Conservation (phyloP, 2,888 invertebrate species). For the Meteorus colon region DNA sequence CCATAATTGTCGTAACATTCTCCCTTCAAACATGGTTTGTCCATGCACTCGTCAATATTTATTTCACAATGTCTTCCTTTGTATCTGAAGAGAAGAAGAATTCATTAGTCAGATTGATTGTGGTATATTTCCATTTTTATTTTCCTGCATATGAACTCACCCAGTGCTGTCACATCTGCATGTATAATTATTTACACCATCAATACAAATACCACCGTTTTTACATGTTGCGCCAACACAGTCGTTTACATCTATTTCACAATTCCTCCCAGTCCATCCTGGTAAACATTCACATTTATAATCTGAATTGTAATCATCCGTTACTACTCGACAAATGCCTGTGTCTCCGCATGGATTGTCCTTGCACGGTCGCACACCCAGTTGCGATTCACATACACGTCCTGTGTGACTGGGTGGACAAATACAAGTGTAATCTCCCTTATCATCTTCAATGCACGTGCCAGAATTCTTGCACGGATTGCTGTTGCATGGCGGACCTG, state of each 20-base stretch:
- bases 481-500: slow-evolving; percentile 82
- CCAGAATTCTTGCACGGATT: slow-evolving; percentile 84
- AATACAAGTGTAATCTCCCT: slow-evolving; percentile 82
- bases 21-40: slow-evolving; percentile 83
- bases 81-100: slow-evolving; percentile 76
- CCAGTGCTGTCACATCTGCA: slow-evolving; percentile 86
- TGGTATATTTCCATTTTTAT: background rate
- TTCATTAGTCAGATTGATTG: background rate
- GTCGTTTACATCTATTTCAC: slow-evolving; percentile 85
- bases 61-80: slow-evolving; percentile 82
- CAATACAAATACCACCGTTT: slow-evolving; percentile 83
- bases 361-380: slow-evolving; percentile 82
- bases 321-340: slow-evolving; percentile 82
- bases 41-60: slow-evolving; percentile 87
- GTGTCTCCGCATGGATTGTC: slow-evolving; percentile 86
- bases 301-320: slow-evolving; percentile 75
- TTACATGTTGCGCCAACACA: slow-evolving; percentile 83
- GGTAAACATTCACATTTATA: slow-evolving; percentile 72
- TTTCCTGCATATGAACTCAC: slow-evolving; percentile 60
- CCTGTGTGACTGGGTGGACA: slow-evolving; percentile 82
- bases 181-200: slow-evolving; percentile 83
- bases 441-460: slow-evolving; percentile 80
- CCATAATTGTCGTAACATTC: slow-evolving; percentile 89
- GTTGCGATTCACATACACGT: slow-evolving; percentile 82
- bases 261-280: slow-evolving; percentile 81